Percentiles rank a stretch among this genome's conserved stretches.
Conservation (phyloP, 2,113 vertebrate species). For the Haplochromis burtoni region DNA sequence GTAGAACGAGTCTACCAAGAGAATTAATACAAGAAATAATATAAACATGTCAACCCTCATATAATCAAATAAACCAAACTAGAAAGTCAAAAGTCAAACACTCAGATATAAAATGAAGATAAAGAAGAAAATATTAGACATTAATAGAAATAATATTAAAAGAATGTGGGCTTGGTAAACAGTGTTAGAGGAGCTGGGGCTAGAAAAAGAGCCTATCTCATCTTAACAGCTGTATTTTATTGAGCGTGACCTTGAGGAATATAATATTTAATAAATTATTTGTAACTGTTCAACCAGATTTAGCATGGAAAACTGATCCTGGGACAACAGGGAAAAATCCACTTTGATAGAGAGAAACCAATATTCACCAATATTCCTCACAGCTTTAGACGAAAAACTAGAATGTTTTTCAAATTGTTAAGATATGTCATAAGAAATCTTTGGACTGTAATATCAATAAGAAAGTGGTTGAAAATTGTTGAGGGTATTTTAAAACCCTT, state of each 20-base stretch:
- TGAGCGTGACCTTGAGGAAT: not conserved
- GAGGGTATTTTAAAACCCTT: not conserved
- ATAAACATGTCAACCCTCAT: not conserved
- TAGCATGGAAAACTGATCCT: not conserved
- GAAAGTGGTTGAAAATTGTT: not conserved
- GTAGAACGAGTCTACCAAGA: not conserved
- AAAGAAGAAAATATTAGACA: not conserved
- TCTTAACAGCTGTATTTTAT: not conserved
- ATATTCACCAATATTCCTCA: not conserved
- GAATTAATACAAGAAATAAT: not conserved
- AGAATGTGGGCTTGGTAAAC: not conserved
- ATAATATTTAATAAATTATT: not conserved
- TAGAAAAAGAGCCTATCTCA: not conserved
- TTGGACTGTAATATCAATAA: not conserved
- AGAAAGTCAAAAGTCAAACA: not conserved
- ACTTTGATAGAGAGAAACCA: not conserved
- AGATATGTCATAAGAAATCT: not conserved
- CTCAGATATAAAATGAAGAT: not conserved
- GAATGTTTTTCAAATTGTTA: not conserved
- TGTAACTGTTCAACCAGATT: not conserved
- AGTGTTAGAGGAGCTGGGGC: not conserved
- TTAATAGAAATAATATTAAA: not conserved
- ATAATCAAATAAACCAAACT: not conserved
- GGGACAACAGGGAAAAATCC: not conserved
- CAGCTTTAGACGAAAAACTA: not conserved